Evolutionary conservation across 1,140 invertebrate genomes (phyloP).

Genomic region (Ericerus pela): DNA sequence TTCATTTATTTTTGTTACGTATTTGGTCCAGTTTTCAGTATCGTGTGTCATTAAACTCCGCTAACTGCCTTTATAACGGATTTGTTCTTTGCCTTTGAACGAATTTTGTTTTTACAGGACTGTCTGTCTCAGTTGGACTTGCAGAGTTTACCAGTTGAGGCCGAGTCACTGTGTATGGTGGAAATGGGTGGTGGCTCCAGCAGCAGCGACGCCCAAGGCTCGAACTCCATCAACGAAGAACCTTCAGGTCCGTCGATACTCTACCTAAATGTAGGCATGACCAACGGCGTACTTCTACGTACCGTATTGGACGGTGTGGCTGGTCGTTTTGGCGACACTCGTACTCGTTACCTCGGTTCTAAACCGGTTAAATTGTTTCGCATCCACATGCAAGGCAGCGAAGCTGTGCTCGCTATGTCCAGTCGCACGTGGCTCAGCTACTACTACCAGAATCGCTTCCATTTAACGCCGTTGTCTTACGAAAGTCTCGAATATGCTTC

Average conservation of each 20-base stretch:
- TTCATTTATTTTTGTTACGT: too few relatives aligned
- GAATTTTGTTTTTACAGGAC: conserved; percentile 13
- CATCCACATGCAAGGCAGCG: conserved; percentile 85
- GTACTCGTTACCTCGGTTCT: conserved; percentile 89
- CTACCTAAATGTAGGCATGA: conserved; percentile 93
- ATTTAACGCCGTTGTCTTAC: conserved; percentile 89
- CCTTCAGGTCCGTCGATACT: conserved; percentile 44
- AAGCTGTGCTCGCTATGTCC: conserved; percentile 94
- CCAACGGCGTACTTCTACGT: conserved; percentile 90
- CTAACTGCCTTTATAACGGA: too few relatives aligned
- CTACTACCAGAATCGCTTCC: conserved; percentile 93
- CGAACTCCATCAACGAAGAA: conserved; percentile 33
- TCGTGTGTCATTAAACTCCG: too few relatives aligned
- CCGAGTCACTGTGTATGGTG: conserved; percentile 93
- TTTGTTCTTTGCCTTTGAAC: too few relatives aligned
- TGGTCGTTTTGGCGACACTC: conserved; percentile 90
- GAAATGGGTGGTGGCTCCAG: conserved; percentile 64
- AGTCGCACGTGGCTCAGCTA: conserved; percentile 97
- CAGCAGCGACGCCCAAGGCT: conserved; percentile 35
- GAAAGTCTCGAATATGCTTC: conserved; percentile 95
- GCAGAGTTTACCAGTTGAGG: conserved; percentile 90
- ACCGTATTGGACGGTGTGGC: conserved; percentile 93
- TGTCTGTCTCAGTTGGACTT: conserved; percentile 86
- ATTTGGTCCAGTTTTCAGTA: too few relatives aligned
- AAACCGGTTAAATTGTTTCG: conserved; percentile 91